Base-by-base conservation (phyloP, 2,113 vertebrate species). In the Dicrurus megarhynchus region DNA sequence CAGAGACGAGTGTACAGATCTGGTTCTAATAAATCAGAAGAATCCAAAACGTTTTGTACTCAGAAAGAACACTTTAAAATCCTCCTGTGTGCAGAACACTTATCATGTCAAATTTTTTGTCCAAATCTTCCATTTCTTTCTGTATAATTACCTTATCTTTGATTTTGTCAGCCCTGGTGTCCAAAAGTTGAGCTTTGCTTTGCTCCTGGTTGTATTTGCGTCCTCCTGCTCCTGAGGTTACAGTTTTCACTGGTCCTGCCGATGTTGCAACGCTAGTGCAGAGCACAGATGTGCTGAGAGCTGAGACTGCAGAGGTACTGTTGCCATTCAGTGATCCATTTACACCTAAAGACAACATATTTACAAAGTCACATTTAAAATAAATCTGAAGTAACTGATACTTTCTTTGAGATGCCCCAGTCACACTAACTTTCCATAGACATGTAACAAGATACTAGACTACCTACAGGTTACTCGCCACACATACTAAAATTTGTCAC, bases 321-420 rank as follows among this genome's bases (percentile, higher is more conserved):
- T 86, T 99, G 65, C 99, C 98, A 94, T 99, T 99, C 95, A 98
- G 64, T 35, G 98, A 97, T 86, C 99, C 98, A 94, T 98, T 99
- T 52, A 98, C 78, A 74, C 98, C 99, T 99, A 87, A 39, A 93
- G 89, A 89, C 30, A 33, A 90, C 85, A 98, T 85, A 95, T 65
- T 77, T 19, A 92, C 17, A 69, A 59, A 71, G 30, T 3, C 16
- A 85, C n/a, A 47, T 28, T 87, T 73, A 28, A 69, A 81, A 85
- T 55, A 69, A 63, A 35, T 8, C 12, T 22, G 13, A 55, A 70
- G 57, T 7, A 77, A 60, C 7, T 85, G 26, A 47, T 10, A 19
- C 37, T 61, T 84, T 50, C 37, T 57, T 27, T 69, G 35, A 74
- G 52, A 61, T 35, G 16, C 44, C 41, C 21, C 56, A 61, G 27